phyloP scores from a whole-genome alignment of 2,113 vertebrate species.

The Poeciliopsis turrubarensis region DNA sequence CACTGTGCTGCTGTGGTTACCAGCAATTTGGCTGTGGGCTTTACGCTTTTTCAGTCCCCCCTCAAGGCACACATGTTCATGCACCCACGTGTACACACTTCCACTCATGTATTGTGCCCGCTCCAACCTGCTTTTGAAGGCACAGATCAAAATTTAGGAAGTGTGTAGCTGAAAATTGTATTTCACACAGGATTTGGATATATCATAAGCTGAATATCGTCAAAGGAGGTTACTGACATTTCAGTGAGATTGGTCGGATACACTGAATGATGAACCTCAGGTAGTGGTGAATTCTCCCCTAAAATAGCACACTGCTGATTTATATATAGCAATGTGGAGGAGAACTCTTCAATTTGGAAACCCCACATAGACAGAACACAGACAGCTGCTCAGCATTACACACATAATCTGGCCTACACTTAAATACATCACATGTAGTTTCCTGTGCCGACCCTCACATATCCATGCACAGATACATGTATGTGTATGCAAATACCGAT shows the following conservation, averaged over 20 bases:
- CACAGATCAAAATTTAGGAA: conserved; percentile 27
- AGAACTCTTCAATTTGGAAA: conserved; percentile 67
- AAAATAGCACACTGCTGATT: conserved; percentile 26
- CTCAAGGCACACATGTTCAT: conserved; percentile 31
- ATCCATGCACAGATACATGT: background rate
- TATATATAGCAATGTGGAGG: conserved; percentile 46
- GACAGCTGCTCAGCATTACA: conserved; percentile 58
- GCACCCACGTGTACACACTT: conserved; percentile 13
- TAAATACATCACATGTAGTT: conserved; percentile 43
- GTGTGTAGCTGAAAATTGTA: background rate
- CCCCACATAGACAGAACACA: conserved; percentile 66
- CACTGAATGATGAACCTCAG: conserved; percentile 26
- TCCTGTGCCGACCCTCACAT: conserved; percentile 29
- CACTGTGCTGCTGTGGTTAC: conserved; percentile 60
- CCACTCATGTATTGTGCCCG: background rate
- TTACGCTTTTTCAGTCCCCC: conserved; percentile 61
- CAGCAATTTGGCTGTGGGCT: conserved; percentile 69
- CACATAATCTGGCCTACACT: conserved; percentile 51
- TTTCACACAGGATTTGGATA: background rate
- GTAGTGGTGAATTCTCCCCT: conserved; percentile 30
- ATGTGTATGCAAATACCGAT: conserved; percentile 6
- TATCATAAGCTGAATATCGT: background rate
- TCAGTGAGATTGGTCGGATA: background rate
- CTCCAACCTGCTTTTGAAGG: conserved; percentile 23
- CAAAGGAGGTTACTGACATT: background rate